Base-by-base conservation (phyloP, 2,888 invertebrate genomes). In the Cheilosia urbana region DNA sequence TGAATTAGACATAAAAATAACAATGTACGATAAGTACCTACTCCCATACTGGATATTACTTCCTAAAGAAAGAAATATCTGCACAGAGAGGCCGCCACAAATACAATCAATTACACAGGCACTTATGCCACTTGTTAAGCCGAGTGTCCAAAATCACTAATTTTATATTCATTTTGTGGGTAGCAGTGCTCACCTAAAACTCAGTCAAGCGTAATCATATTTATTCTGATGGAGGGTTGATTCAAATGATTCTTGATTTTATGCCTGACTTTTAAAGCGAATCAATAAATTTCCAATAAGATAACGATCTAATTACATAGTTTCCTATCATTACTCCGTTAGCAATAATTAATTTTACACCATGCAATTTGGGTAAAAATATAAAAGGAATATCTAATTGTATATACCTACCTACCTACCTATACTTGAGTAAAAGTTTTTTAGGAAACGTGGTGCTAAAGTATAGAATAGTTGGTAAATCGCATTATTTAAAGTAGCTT, bases 251-350 rank as follows among this genome's bases (percentile, higher is more conserved):
- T 47, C 55, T 21, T 45, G 42, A 7, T 13, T 65, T 21, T 37
- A 57, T 24, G 17, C 24, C 47, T 15, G 6, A 24, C 4, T 17
- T 15, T 65, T 55, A 55, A 47, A 24, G 57, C 65, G 5, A 19
- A 37, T 37, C 34, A 45, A 65, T 65, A 57, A 53, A 55, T 65
- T 57, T 65, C 47, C 37, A 57, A 75, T 47, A 55, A 65, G 57
- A 65, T 75, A 57, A 65, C 45, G 21, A 57, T 37, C 63, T 63
- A 63, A 75, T 75, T 75, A 57, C n/a, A n/a, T n/a, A n/a, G 75
- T 57, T 75, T 75, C 75, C 55, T 27, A 65, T 65, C 57, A 47
- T 75, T 75, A 57, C 57, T 47, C 47, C 6, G 55, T 24, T 37
- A 34, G 45, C 62, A 72, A 72, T 72, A n/a, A n/a, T n/a, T 62